Conservation (phyloP, 2,888 invertebrate species). For the Hydrotaea cyrtoneurina region DNA sequence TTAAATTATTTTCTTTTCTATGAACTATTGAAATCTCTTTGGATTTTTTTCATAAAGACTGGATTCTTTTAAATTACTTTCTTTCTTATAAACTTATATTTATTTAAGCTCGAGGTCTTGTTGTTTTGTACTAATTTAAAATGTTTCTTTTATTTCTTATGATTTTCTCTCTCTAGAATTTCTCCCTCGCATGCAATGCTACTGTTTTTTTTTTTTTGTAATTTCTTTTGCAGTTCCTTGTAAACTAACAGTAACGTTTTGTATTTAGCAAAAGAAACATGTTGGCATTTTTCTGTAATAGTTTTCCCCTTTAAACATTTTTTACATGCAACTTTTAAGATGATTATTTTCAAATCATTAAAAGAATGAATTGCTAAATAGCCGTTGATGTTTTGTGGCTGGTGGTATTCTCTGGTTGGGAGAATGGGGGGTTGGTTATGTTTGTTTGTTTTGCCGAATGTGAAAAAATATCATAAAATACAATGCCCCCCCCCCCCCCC, state of each 20-base stretch:
- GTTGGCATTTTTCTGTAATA: not conserved
- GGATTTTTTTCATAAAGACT: too few relatives aligned
- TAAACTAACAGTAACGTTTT: constrained; percentile 3
- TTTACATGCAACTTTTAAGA: not conserved
- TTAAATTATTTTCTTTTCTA: too few relatives aligned
- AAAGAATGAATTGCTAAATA: constrained; percentile 24
- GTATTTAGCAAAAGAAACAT: too few relatives aligned
- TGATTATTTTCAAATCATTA: constrained; percentile 47
- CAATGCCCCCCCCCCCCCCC: constrained; percentile 56
- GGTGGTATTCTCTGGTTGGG: not conserved
- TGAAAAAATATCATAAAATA: constrained; percentile 59
- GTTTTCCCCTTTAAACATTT: not conserved
- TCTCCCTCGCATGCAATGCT: constrained; percentile 12
- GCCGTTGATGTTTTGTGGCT: not conserved
- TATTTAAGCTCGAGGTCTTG: too few relatives aligned
- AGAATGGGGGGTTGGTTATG: too few relatives aligned
- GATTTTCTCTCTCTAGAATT: not conserved
- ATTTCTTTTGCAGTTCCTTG: too few relatives aligned
- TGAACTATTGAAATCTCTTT: too few relatives aligned
- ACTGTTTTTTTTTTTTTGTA: too few relatives aligned
- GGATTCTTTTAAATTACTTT: too few relatives aligned
- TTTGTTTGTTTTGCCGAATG: constrained; percentile 32
- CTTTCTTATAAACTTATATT: too few relatives aligned
- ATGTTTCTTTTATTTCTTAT: too few relatives aligned
- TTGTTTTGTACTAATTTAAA: too few relatives aligned